Percentiles rank a stretch among this genome's conserved stretches.
Conservation (phyloP, 2,797 vertebrate species). For the Pangasius macronema region DNA sequence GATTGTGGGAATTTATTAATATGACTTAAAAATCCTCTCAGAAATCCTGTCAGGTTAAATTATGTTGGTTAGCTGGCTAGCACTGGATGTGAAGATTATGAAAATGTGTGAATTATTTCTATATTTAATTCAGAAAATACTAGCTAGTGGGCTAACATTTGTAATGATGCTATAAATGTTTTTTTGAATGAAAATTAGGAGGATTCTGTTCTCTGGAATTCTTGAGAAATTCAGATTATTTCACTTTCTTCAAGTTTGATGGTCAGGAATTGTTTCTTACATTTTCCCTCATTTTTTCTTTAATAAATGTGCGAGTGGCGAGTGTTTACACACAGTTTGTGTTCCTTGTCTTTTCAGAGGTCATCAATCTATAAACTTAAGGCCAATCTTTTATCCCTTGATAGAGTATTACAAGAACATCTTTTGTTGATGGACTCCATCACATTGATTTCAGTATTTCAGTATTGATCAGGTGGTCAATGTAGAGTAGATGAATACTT, state of each 20-base stretch:
- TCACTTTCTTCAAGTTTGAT: not conserved
- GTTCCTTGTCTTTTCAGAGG: not conserved
- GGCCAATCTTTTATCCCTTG: not conserved
- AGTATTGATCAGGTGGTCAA: not conserved
- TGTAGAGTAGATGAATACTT: not conserved
- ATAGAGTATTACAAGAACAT: not conserved
- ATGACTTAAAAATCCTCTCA: not conserved
- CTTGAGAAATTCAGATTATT: not conserved
- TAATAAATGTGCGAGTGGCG: not conserved
- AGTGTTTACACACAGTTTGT: not conserved
- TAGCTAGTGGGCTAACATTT: not conserved
- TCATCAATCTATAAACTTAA: not conserved
- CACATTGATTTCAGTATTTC: not conserved
- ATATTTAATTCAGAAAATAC: not conserved
- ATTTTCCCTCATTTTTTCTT: not conserved
- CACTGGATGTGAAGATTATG: not conserved
- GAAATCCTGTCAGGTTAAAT: not conserved
- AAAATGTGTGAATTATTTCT: not conserved
- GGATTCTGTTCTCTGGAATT: not conserved
- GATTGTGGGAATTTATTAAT: not conserved
- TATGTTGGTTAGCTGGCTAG: not conserved
- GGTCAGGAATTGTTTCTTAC: not conserved
- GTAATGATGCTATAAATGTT: fast-evolving
- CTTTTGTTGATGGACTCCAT: not conserved
- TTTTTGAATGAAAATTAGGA: not conserved